Percentiles rank a stretch among this genome's conserved stretches.
phyloP scores from a whole-genome alignment of 2,888 invertebrate genomes.

The Homarus gammarus region DNA sequence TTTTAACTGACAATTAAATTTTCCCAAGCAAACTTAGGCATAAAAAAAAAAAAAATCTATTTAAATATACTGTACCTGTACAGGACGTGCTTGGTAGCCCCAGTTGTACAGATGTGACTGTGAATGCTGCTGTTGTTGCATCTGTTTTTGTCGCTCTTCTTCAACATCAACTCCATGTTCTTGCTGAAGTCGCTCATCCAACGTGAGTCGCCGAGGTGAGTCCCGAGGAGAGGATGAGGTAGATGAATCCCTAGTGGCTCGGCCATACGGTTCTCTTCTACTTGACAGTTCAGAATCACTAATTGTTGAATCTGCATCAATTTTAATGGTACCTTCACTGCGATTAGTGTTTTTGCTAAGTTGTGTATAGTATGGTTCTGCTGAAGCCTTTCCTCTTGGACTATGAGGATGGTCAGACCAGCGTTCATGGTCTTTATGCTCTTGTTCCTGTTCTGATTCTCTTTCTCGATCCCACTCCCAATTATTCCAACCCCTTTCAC shows the following conservation, averaged over 20 bases:
- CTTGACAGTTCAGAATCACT: constrained; percentile 81
- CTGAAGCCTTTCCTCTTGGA: constrained; percentile 5
- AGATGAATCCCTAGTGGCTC: constrained; percentile 14
- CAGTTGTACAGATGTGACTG: constrained; percentile 37
- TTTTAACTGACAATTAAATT: too few relatives aligned
- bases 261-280: constrained; percentile 54
- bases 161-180: constrained; percentile 82
- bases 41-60: background rate
- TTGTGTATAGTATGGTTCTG: constrained; percentile 25
- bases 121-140: constrained; percentile 8
- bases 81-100: constrained; percentile 51
- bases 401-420: constrained; percentile 29
- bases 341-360: constrained; percentile 9
- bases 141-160: constrained; percentile 42
- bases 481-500: constrained; percentile 39
- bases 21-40: background rate
- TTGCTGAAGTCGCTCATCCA: constrained; percentile 83
- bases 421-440: constrained; percentile 23
- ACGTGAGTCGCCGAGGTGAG: constrained; percentile 83
- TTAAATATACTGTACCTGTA: constrained; percentile 18
- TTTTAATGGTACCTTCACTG: constrained; percentile 42
- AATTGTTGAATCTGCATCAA: constrained; percentile 81
- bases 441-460: constrained; percentile 3
- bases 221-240: constrained; percentile 64
- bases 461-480: constrained; percentile 46